phyloP scores from a whole-genome alignment of 2,113 vertebrate genomes.

The Bufo gargarizans region DNA sequence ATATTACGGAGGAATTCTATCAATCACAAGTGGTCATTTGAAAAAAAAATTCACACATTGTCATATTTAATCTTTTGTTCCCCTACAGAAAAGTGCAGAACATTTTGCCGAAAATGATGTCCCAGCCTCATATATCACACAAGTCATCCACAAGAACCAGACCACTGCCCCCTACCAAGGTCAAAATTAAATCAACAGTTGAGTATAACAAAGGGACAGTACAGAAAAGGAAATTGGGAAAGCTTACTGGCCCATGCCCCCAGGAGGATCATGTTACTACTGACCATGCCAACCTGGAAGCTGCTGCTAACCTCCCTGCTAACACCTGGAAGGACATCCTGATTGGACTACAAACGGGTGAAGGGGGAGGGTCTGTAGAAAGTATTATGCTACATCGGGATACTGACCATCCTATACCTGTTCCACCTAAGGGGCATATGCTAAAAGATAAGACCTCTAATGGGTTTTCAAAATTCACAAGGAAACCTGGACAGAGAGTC shows the following conservation, averaged over 20 bases:
- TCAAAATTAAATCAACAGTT: not conserved
- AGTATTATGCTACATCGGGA: not conserved
- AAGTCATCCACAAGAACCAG: not conserved
- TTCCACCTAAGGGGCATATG: not conserved
- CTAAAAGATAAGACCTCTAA: slow-evolving; percentile 11
- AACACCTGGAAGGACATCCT: slow-evolving; percentile 39
- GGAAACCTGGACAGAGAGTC: not conserved
- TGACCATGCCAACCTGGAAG: not conserved
- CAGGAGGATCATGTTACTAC: not conserved
- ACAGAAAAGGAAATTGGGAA: slow-evolving; percentile 24
- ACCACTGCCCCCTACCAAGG: not conserved
- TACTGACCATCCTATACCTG: not conserved
- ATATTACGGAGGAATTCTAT: no score
- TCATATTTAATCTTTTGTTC: not conserved
- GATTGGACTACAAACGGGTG: slow-evolving; percentile 20
- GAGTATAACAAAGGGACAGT: not conserved
- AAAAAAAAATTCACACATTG: not conserved
- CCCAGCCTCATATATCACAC: not conserved
- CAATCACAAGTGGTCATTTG: not conserved
- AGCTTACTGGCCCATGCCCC: not conserved
- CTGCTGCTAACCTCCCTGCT: not conserved
- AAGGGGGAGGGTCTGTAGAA: not conserved
- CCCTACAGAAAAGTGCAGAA: not conserved
- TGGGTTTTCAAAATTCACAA: not conserved
- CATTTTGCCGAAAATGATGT: slow-evolving; percentile 5